Evolutionary conservation across 1,140 invertebrate species (phyloP).

Genomic region (Mactra quadrangularis): DNA sequence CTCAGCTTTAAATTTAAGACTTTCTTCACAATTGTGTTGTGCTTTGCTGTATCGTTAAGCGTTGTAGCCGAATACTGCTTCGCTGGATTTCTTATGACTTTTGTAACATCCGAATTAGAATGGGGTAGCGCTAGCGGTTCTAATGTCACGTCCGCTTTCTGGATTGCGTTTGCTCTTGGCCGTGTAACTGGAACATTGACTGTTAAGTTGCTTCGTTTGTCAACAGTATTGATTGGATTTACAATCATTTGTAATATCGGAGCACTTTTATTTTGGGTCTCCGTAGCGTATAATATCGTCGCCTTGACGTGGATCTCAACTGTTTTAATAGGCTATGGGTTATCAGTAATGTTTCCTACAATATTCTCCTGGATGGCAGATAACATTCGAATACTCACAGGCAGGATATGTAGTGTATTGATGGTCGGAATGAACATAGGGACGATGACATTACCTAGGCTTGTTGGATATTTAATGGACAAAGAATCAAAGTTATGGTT

Average conservation of each 20-base stretch:
- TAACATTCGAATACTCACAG: slow-evolving; percentile 32
- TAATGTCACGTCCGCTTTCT: slow-evolving; percentile 16
- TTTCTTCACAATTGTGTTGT: slow-evolving; percentile 32
- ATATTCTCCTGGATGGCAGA: slow-evolving; percentile 47
- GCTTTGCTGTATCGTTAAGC: slow-evolving; percentile 13
- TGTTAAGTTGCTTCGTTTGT: slow-evolving; percentile 6
- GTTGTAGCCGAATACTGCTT: slow-evolving; percentile 23
- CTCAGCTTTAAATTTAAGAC: slow-evolving; percentile 12
- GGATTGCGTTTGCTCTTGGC: slow-evolving; percentile 40
- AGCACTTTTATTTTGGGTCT: slow-evolving; percentile 19
- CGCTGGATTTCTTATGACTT: slow-evolving; percentile 44
- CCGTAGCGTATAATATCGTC: slow-evolving; percentile 24
- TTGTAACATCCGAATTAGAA: slow-evolving; percentile 10
- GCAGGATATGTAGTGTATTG: slow-evolving; percentile 39
- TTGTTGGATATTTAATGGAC: slow-evolving; percentile 43
- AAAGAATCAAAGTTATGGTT: slow-evolving; percentile 43
- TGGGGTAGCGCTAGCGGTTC: slow-evolving; percentile 35
- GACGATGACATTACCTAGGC: slow-evolving; percentile 14
- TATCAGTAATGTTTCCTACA: slow-evolving; percentile 51
- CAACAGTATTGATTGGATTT: slow-evolving; percentile 19
- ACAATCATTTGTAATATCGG: not conserved
- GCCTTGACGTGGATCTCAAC: slow-evolving; percentile 9
- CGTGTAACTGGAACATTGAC: slow-evolving; percentile 31
- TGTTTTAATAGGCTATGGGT: slow-evolving; percentile 12
- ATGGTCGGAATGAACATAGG: slow-evolving; percentile 16